phyloP scores from a whole-genome alignment of 2,797 vertebrate genomes.

The Bothrops alternatus region DNA sequence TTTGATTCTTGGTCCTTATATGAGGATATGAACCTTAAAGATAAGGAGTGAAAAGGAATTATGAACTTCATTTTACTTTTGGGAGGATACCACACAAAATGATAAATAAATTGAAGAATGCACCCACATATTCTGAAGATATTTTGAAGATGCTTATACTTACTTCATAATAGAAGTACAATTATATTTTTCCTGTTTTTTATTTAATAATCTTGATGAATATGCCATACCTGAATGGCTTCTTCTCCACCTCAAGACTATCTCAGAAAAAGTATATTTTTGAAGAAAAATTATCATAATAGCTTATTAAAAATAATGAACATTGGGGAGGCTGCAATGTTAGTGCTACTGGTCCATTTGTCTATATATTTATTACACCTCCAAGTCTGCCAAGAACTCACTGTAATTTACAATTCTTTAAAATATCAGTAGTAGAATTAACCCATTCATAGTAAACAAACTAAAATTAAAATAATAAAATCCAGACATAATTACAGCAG shows the following conservation, averaged over 20 bases:
- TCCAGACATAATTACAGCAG: background rate
- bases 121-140: background rate
- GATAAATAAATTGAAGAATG: background rate
- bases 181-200: background rate
- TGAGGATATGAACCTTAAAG: background rate
- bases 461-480: background rate
- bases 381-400: background rate
- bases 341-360: background rate
- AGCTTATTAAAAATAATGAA: background rate
- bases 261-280: background rate
- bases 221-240: background rate
- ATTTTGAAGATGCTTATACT: background rate
- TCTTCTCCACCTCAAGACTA: background rate
- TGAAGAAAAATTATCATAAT: background rate
- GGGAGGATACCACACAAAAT: background rate
- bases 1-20: background rate
- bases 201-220: background rate
- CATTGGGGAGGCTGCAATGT: background rate
- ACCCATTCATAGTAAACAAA: background rate
- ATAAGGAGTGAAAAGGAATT: background rate
- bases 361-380: background rate
- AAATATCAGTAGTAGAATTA: background rate
- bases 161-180: background rate
- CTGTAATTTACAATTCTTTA: background rate
- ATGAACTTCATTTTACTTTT: background rate